Percentiles rank a stretch among this genome's conserved stretches.
These are phyloP conservation scores for Sinelater perroti DNA, from an alignment of 2,888 invertebrate species.

Conservation along the genomic window DNA sequence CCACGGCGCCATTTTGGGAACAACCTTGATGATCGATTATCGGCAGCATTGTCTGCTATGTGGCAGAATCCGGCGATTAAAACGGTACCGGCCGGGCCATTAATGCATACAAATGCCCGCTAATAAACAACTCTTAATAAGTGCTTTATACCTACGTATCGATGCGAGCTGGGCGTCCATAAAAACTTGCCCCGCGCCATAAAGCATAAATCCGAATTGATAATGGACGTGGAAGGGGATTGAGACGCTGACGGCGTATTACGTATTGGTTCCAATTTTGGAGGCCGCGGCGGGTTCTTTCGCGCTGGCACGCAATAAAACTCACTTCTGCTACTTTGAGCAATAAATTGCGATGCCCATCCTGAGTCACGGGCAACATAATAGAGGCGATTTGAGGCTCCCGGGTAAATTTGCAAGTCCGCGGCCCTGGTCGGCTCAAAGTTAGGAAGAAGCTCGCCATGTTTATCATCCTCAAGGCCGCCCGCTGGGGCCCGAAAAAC, in stretches of 20 bases:
- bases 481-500: constrained; percentile 3
- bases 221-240: not conserved
- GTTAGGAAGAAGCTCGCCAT: not conserved
- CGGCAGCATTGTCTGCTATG: not conserved
- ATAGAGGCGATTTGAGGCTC: not conserved
- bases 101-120: not conserved
- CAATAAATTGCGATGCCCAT: constrained; percentile 3
- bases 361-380: no score
- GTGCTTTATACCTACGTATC: constrained; percentile 2
- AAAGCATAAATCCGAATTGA: constrained; percentile 4
- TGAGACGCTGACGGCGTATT: constrained; percentile 3
- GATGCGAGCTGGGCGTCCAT: not conserved
- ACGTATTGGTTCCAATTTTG: constrained; percentile 8
- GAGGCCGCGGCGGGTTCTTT: constrained; percentile 7
- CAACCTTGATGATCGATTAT: not conserved
- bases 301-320: constrained; percentile 2
- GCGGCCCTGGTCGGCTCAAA: not conserved
- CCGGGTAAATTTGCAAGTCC: not conserved
- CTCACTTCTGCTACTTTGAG: constrained; percentile 6
- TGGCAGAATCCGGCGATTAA: not conserved
- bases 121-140: constrained; percentile 7
- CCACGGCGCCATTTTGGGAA: not conserved
- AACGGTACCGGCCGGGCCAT: not conserved
- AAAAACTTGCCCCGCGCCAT: constrained; percentile 8
- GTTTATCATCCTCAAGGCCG: constrained; percentile 7